These are phyloP conservation scores for Oopsacas minuta DNA, from an alignment of 37 sponge, comb jelly and placozoan genomes.

Conservation along the genomic window DNA sequence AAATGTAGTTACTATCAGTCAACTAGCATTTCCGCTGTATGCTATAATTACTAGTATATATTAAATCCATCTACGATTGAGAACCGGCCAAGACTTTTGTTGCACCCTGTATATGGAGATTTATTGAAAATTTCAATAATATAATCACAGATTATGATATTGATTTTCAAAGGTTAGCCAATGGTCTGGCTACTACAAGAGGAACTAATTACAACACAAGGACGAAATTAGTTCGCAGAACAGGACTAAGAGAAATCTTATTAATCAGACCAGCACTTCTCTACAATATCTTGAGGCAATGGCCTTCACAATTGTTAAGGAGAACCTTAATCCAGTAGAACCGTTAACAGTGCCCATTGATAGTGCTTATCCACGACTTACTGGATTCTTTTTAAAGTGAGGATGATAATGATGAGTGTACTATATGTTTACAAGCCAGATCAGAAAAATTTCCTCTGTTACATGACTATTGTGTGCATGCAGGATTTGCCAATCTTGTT, in stretches of 20 bases:
- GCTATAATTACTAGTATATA: too few relatives aligned
- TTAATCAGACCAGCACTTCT: not conserved
- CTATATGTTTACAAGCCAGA: not conserved
- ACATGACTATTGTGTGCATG: not conserved
- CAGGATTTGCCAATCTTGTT: not conserved
- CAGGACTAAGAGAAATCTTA: not conserved
- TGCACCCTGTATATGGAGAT: too few relatives aligned
- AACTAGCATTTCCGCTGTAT: too few relatives aligned
- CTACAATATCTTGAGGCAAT: not conserved
- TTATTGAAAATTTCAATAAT: not conserved
- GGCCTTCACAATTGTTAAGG: not conserved
- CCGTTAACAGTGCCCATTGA: not conserved
- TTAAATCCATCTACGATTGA: too few relatives aligned
- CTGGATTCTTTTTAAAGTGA: not conserved
- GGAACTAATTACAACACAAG: not conserved
- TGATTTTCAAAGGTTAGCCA: not conserved
- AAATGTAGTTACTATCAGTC: too few relatives aligned
- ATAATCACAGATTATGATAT: not conserved
- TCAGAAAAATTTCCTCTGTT: not conserved
- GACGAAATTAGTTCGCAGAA: not conserved
- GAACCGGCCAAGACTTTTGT: too few relatives aligned
- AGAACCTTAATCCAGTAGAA: not conserved
- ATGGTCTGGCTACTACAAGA: not conserved
- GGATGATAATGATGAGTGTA: not conserved
- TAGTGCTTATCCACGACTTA: not conserved